A percentile compares a stretch with the other conserved stretches of the same genome.
Evolutionary conservation across 2,113 vertebrate species (phyloP).

Genomic region (Lepus timidus): DNA sequence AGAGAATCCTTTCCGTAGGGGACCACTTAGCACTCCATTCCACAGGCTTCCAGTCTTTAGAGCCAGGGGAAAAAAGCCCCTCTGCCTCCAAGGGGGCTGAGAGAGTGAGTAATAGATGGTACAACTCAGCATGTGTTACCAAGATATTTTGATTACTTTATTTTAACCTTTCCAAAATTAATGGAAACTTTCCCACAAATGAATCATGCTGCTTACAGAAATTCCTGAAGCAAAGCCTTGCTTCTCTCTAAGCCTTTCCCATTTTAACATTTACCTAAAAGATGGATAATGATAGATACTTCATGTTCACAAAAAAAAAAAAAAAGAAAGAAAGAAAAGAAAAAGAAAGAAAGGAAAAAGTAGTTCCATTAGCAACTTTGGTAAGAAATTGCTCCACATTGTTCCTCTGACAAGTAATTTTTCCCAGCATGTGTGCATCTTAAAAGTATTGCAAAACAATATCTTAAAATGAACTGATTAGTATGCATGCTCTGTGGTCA

Average conservation of each 20-base stretch:
- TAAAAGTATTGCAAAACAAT: constrained; percentile 89
- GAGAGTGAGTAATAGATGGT: constrained; percentile 25
- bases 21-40: constrained; percentile 40
- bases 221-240: constrained; percentile 43
- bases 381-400: constrained; percentile 81
- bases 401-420: constrained; percentile 83
- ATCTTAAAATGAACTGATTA: constrained; percentile 89
- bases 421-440: constrained; percentile 84
- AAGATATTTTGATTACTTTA: constrained; percentile 78
- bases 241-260: constrained; percentile 43
- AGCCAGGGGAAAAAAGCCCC: constrained; percentile 16
- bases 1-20: constrained; percentile 55
- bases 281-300: constrained; percentile 51
- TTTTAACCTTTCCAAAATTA: constrained; percentile 71
- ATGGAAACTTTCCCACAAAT: constrained; percentile 21
- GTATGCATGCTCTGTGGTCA: constrained; percentile 87
- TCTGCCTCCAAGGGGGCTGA: constrained; percentile 51
- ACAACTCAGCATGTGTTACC: constrained; percentile 28
- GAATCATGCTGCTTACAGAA: constrained; percentile 58
- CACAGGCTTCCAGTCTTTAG: constrained; percentile 61
- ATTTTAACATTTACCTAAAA: constrained; percentile 69
- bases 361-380: constrained; percentile 82
- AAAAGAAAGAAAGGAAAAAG: not conserved
- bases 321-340: not conserved
- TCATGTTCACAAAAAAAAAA: constrained; percentile 26